A percentile compares a stretch with the other conserved stretches of the same genome.
phyloP scores from a whole-genome alignment of 2,888 invertebrate species.

The Pollenia griseotomentosa region DNA sequence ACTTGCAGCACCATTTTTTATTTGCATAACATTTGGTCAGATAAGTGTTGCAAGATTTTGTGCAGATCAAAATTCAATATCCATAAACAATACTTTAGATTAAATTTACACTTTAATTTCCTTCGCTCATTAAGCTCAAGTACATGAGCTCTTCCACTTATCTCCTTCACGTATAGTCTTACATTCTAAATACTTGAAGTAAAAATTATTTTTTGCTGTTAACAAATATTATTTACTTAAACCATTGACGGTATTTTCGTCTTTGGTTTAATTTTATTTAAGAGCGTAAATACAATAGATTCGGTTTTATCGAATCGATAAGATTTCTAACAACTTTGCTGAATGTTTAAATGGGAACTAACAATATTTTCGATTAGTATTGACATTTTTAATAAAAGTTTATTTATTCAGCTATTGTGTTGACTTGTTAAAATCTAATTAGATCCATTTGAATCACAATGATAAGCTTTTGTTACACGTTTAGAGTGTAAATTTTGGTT shows the following conservation, averaged over 20 bases:
- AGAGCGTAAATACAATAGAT: conserved; percentile 52
- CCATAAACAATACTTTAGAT: not conserved
- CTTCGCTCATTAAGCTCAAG: conserved; percentile 30
- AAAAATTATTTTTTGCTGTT: conserved; percentile 8
- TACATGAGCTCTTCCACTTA: conserved; percentile 45
- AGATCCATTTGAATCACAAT: conserved; percentile 62
- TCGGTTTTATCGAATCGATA: conserved; percentile 72
- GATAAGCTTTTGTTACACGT: conserved; percentile 67
- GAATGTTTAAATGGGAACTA: conserved; percentile 30
- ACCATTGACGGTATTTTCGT: conserved; percentile 43
- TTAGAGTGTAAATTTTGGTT: conserved; percentile 25
- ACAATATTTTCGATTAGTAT: conserved; percentile 71
- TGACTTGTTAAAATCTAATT: conserved; percentile 77
- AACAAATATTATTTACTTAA: conserved; percentile 34
- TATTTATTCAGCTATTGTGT: conserved; percentile 81
- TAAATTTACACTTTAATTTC: conserved; percentile 1
- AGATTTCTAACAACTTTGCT: conserved; percentile 55
- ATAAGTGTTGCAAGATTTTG: not conserved
- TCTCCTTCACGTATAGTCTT: not conserved
- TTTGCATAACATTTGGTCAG: too few relatives aligned
- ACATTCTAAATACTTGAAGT: conserved; percentile 39
- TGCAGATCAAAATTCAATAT: not conserved
- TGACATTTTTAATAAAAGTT: conserved; percentile 71
- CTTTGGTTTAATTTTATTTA: conserved; percentile 38
- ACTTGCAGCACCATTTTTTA: too few relatives aligned